A percentile compares a stretch with the other conserved stretches of the same genome.
These are phyloP conservation scores for Pempheris klunzingeri DNA, from an alignment of 2,797 vertebrate genomes.

Conservation along the genomic window DNA sequence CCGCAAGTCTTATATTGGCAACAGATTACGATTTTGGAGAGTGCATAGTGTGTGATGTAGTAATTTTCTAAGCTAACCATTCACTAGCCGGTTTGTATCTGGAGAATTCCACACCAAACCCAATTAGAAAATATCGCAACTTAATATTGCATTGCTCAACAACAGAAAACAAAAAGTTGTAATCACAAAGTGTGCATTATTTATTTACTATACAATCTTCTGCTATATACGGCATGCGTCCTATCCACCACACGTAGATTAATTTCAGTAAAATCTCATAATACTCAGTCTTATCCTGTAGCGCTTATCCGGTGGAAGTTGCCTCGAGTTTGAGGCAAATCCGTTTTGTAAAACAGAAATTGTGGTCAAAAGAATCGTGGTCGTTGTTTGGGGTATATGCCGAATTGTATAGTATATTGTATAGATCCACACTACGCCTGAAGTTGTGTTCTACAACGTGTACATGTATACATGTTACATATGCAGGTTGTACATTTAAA, in stretches of 20 bases:
- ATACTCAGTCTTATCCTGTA: not conserved
- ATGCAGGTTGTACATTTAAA: not conserved
- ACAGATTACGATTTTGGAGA: not conserved
- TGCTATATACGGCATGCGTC: not conserved
- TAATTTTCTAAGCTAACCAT: constrained; percentile 18
- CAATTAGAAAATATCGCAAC: constrained; percentile 10
- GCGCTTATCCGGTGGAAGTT: not conserved
- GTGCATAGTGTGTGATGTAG: not conserved
- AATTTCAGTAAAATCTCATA: not conserved
- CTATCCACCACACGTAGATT: fast-evolving
- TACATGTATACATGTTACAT: fast-evolving
- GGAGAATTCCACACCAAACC: constrained; percentile 15
- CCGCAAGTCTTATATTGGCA: fast-evolving
- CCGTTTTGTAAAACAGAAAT: not conserved
- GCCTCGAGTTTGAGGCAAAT: not conserved
- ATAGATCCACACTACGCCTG: fast-evolving
- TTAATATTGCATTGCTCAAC: not conserved
- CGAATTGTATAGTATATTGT: constrained; percentile 17
- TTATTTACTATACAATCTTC: fast-evolving
- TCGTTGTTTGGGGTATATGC: not conserved
- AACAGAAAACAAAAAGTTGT: not conserved
- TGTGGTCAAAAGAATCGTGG: fast-evolving
- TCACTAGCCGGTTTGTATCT: constrained; percentile 51
- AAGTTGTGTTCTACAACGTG: fast-evolving
- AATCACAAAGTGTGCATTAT: not conserved